Evolutionary conservation across 2,113 vertebrate species (phyloP).

Genomic region (Anarrhichthys ocellatus): DNA sequence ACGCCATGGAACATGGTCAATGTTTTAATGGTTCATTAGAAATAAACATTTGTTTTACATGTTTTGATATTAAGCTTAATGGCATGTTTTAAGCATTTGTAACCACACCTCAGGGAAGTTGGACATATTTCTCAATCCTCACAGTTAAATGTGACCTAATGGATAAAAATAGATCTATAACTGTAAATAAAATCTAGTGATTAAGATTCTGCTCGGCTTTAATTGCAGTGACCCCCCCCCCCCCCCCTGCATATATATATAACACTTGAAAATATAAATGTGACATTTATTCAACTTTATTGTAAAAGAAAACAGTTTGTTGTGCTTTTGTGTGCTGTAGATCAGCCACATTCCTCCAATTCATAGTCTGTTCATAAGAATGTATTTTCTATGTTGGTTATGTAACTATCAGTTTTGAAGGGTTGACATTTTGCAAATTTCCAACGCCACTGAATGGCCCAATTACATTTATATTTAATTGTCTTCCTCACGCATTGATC

Average conservation of each 20-base stretch:
- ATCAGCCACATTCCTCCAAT: background rate
- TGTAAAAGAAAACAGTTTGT: background rate
- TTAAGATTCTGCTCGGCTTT: background rate
- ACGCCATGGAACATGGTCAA: background rate
- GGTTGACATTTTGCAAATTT: background rate
- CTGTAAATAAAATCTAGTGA: background rate
- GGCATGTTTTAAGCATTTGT: background rate
- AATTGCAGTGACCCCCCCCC: background rate
- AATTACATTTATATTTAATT: background rate
- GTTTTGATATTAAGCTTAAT: background rate
- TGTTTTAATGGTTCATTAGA: background rate
- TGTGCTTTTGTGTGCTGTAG: background rate
- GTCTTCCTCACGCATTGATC: background rate
- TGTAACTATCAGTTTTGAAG: background rate
- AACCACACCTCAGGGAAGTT: conserved; percentile 5
- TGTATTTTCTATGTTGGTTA: background rate
- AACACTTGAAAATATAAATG: background rate
- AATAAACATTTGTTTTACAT: background rate
- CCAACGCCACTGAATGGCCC: background rate
- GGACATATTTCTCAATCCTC: background rate
- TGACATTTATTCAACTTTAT: background rate
- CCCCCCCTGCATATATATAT: background rate
- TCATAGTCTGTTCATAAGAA: background rate
- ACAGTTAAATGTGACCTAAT: background rate
- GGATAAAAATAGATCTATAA: background rate